Percentiles rank a stretch among this genome's conserved stretches.
Evolutionary conservation across 2,888 invertebrate species (phyloP).

Genomic region (Synanthedon andrenaeformis): DNA sequence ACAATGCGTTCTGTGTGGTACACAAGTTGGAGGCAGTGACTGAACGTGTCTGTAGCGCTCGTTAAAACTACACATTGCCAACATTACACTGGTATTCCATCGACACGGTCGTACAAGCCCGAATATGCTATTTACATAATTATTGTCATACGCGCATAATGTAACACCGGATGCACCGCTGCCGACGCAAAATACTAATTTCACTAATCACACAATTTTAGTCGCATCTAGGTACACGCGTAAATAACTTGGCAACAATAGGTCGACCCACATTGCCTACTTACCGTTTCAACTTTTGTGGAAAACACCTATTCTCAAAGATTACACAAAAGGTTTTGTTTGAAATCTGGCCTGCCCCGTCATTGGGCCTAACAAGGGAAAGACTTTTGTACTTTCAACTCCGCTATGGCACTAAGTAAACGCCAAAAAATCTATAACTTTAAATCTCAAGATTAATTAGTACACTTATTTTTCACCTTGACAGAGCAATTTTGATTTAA

Average conservation of each 20-base stretch:
- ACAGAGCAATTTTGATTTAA: too few species aligned
- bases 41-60: slow-evolving; percentile 12
- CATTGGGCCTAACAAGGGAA: too few species aligned
- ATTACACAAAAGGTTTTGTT: neutral
- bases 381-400: too few species aligned
- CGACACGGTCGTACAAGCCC: slow-evolving; percentile 20
- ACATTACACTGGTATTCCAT: slow-evolving; percentile 20
- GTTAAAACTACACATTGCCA: slow-evolving; percentile 26
- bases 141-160: slow-evolving; percentile 30
- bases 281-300: neutral
- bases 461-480: too few species aligned
- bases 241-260: neutral
- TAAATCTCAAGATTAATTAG: too few species aligned
- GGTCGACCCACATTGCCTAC: neutral
- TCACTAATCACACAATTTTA: slow-evolving; percentile 22
- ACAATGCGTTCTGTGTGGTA: neutral
- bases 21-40: slow-evolving; percentile 9
- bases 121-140: slow-evolving; percentile 46
- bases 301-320: neutral
- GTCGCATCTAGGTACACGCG: neutral
- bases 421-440: too few species aligned
- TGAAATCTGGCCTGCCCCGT: neutral
- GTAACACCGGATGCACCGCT: slow-evolving; percentile 4
- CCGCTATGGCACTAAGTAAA: too few species aligned
- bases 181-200: slow-evolving; percentile 22